Conservation (phyloP, 2,888 invertebrate genomes). For the Athalia circularis region DNA sequence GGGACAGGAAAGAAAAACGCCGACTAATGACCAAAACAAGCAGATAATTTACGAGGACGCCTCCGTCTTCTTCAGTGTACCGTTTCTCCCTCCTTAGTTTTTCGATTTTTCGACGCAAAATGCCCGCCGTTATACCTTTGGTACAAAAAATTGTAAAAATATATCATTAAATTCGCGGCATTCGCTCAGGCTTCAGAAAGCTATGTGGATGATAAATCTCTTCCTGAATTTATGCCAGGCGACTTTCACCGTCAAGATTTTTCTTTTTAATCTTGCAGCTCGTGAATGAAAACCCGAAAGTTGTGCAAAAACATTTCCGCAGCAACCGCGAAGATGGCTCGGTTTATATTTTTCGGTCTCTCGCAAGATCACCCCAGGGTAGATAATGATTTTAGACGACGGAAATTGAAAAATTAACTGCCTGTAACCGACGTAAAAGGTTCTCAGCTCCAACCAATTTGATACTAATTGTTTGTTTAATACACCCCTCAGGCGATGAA, state of each 20-base stretch:
- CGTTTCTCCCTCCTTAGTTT: background rate
- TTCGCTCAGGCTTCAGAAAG: background rate
- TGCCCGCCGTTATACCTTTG: background rate
- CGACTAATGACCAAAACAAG: constrained; percentile 20
- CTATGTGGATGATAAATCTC: background rate
- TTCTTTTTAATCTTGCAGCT: too few species aligned
- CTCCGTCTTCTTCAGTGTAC: background rate
- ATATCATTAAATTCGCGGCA: constrained; percentile 5
- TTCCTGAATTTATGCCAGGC: background rate
- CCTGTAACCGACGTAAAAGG: constrained; percentile 8
- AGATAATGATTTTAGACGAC: constrained; percentile 10
- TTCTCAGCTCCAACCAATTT: background rate
- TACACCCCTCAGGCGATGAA: constrained; percentile 3
- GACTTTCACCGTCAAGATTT: too few species aligned
- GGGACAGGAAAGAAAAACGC: constrained; percentile 7
- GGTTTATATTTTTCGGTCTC: too few species aligned
- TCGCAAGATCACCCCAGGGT: background rate
- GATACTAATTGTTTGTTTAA: constrained; percentile 26
- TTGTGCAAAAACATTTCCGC: background rate
- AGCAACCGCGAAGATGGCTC: background rate
- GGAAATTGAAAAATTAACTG: constrained; percentile 7
- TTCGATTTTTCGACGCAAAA: background rate
- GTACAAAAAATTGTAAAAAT: constrained; percentile 17
- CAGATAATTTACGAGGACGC: background rate
- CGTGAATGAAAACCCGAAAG: too few species aligned